Evolutionary conservation across 2,888 invertebrate genomes (phyloP).

Genomic region (Perizoma affinitatum): DNA sequence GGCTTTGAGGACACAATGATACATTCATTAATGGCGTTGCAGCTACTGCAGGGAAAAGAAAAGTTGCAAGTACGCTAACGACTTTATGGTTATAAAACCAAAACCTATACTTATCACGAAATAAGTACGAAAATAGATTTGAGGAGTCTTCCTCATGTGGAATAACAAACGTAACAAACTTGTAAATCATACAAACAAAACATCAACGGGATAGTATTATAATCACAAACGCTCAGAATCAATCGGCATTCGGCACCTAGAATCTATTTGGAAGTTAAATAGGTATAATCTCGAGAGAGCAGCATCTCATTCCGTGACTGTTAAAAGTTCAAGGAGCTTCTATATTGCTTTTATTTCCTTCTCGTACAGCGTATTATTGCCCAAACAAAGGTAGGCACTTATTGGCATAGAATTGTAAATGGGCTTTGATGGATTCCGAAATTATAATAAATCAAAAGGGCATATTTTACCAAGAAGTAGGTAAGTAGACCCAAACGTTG

Average conservation of each 20-base stretch:
- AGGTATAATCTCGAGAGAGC: conserved; percentile 49
- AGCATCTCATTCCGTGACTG: conserved; percentile 55
- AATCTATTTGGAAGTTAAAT: conserved; percentile 32
- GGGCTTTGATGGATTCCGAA: conserved; percentile 12
- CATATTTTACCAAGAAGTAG: not conserved
- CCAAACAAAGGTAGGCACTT: conserved; percentile 36
- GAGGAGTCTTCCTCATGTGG: too few relatives aligned
- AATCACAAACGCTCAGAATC: conserved; percentile 19
- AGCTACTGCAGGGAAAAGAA: too few relatives aligned
- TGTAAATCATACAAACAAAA: conserved; percentile 4
- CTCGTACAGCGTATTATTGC: conserved; percentile 47
- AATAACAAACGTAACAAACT: too few relatives aligned
- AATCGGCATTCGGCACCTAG: conserved; percentile 29
- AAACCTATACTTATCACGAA: too few relatives aligned
- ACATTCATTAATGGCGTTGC: too few relatives aligned
- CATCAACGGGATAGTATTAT: conserved; percentile 6
- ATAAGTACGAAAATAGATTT: too few relatives aligned
- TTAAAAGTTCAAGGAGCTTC: conserved; percentile 66
- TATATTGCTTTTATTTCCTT: conserved; percentile 55
- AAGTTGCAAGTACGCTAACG: too few relatives aligned
- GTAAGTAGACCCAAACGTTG: too few relatives aligned
- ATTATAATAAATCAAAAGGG: not conserved
- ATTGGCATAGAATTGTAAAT: conserved; percentile 23
- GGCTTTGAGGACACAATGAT: too few relatives aligned
- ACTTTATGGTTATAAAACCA: too few relatives aligned